These are phyloP conservation scores for Tenthredo distinguenda DNA, from an alignment of 2,888 invertebrate genomes.

Conservation along the genomic window DNA sequence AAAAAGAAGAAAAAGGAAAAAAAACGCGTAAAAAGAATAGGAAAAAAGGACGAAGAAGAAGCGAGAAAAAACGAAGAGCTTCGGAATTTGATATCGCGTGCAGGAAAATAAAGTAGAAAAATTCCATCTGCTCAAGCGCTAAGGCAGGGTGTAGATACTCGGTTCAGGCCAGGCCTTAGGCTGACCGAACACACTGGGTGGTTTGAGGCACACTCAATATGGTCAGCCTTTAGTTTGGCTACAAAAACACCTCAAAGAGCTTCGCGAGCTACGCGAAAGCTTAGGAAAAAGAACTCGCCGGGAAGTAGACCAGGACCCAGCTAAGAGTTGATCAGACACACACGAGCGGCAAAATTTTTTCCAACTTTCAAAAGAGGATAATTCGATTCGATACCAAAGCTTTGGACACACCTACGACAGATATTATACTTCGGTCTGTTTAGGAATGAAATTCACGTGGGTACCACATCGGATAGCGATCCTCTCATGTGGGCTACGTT, in stretches of 20 bases:
- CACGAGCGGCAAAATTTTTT: not conserved
- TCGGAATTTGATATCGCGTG: conserved; percentile 70
- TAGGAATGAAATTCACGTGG: not conserved
- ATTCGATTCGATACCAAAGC: not conserved
- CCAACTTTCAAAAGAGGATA: not conserved
- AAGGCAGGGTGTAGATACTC: conserved; percentile 24
- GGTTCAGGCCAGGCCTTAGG: conserved; percentile 17
- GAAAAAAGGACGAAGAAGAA: conserved; percentile 50
- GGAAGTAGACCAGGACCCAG: not conserved
- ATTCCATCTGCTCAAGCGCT: conserved; percentile 64
- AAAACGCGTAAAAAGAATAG: not conserved
- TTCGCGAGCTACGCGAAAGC: not conserved
- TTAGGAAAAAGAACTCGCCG: not conserved
- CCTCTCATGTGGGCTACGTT: not conserved
- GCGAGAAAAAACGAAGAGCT: conserved; percentile 54
- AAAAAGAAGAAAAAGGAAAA: not conserved
- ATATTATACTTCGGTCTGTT: not conserved
- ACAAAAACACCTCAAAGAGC: conserved; percentile 48
- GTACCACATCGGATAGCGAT: not conserved
- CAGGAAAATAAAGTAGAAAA: conserved; percentile 71
- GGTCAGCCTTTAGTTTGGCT: conserved; percentile 30
- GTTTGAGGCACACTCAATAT: conserved; percentile 14
- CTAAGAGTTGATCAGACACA: not conserved
- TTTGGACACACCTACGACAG: not conserved
- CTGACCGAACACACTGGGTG: conserved; percentile 25